These are phyloP conservation scores for Puffinus mauretanicus DNA, from an alignment of 2,113 vertebrate genomes.

Conservation along the genomic window DNA sequence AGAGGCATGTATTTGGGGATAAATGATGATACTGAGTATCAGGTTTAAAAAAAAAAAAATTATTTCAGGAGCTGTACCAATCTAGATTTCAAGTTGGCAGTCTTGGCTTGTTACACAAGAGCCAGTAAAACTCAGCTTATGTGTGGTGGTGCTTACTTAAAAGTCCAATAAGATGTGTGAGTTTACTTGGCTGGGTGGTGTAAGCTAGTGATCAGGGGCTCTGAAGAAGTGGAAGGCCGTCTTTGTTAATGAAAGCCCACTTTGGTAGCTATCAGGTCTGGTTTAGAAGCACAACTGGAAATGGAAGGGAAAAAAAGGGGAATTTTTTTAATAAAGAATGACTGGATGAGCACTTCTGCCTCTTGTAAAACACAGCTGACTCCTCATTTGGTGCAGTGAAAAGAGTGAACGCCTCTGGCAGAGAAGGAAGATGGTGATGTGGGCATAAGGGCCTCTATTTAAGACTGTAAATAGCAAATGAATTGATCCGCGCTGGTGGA, in stretches of 20 bases:
- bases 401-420: neutral
- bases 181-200: neutral
- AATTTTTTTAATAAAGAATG: neutral
- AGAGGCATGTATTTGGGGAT: neutral
- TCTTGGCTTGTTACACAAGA: neutral
- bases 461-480: neutral
- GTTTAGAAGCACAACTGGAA: neutral
- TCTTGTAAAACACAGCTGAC: neutral
- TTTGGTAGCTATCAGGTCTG: neutral
- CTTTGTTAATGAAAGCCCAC: neutral
- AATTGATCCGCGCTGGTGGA: rapidly evolving
- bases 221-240: neutral
- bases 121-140: neutral
- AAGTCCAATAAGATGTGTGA: neutral
- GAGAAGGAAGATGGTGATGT: rapidly evolving
- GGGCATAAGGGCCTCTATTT: neutral
- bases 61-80: neutral
- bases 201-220: neutral
- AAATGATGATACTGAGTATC: neutral
- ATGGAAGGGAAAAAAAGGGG: neutral
- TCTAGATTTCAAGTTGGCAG: neutral
- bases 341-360: neutral
- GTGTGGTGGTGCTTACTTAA: neutral
- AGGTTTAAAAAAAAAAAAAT: neutral
- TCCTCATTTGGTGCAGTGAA: neutral